Base-by-base conservation (phyloP, 2,113 vertebrate genomes). In the Thryonomys swinderianus region DNA sequence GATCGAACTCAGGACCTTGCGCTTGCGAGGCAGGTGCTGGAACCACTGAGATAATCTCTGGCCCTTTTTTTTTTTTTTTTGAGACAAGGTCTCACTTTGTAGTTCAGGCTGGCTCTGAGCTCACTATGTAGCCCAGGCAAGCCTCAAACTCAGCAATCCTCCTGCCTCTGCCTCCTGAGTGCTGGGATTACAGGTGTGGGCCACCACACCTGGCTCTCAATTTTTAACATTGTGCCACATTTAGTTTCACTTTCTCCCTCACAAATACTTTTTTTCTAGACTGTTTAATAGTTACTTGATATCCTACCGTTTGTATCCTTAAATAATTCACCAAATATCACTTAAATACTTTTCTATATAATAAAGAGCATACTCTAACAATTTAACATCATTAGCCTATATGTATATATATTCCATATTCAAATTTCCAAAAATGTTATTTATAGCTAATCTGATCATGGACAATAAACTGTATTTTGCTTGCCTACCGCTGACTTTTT, bases 211-310 rank as follows among this genome's bases (percentile, higher is more conserved):
- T n/a, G n/a, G n/a, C n/a, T 45, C n/a, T 57, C n/a, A 25, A 30
- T 80, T 91, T 93, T 93, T 79, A 40, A 73, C 30, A 40, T 20
- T 88, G 94, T 88, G 25, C 14, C 51, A 30, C 51, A 66, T 45
- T 80, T 74, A 23, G 25, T 94, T 93, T 67, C 66, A 61, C 48
- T 82, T 82, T 51, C 20, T 53, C 37, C 69, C 57, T 42, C 25
- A 80, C 25, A 7, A 23, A 25, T 16, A 23, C n/a, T 27, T 27
- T 64, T 92, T 85, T n/a, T 34, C 32, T 88, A 53, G 53, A 62
- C 1, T 51, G 3, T 84, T 67, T 51, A 48, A 67, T 57, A 25
- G 25, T 18, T 23, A 61, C 74, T 88, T 79, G 59, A 21, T 48
- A 51, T 37, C 48, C 59, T 32, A 32, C 55, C 20, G 76, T 83